Evolutionary conservation across 2,888 invertebrate species (phyloP), one percentile per base, ranked within the genome.

Genomic region (Athetis lepigone): DNA sequence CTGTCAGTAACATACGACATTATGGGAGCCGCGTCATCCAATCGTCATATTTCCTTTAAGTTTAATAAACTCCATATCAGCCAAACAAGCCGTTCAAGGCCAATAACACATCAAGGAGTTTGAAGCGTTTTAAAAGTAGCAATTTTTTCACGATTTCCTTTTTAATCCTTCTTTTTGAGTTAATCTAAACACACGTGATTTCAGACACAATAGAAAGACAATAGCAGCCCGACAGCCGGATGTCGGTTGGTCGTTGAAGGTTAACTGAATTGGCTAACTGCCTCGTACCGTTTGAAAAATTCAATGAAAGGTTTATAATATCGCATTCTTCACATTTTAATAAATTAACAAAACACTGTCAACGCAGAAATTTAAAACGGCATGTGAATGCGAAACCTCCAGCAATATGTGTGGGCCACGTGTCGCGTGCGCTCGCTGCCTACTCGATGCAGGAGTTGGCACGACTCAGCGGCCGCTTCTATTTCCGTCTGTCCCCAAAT

Each of bases 401-500:
- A 83, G 81, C 83, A 78, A 85, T 84, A 85, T 85, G 81, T 82
- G 75, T 85, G 80, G 85, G 87, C 89, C 91, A 88, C 91, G 90
- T 90, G 91, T 86, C 87, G 77, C 82, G 81, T 81, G 84, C 86
- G 86, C 83, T 85, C 82, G 78, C 81, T 83, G 85, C 85, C 88
- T 85, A 83, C 82, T 83, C 84, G 77, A 85, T 85, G 88, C 88
- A 88, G 87, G 81, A 91, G 88, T 94, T 94, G 94, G 94, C 95
- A 94, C 90, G 87, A 77, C 79, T 80, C 88, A 80, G 89, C 88
- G 89, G 84, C 79, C 89, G 85, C 74, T 82, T 90, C 93, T 95
- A 94, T 94, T 94, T 90, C 88, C 84, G 92, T 84, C 88, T 88
- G 91, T 90, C 92, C 90, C 91, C 91, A 92, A 91, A 93, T 91